Evolutionary conservation across 2,888 invertebrate species (phyloP).

Genomic region (Esperia sulphurella): DNA sequence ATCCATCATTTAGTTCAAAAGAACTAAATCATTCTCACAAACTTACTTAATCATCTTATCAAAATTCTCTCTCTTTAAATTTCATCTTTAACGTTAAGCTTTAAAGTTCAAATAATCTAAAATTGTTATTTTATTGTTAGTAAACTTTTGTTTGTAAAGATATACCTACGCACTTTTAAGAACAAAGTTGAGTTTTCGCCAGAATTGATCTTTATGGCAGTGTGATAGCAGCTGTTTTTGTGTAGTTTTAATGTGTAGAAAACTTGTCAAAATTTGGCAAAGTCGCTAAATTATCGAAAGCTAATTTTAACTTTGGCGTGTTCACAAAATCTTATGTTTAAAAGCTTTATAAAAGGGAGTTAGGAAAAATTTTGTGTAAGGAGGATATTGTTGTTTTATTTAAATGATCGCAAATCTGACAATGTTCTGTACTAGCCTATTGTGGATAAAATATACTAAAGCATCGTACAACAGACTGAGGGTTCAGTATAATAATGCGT

Average conservation of each 20-base stretch:
- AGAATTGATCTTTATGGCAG: background rate
- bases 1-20: slow-evolving; percentile 5
- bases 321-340: slow-evolving; percentile 23
- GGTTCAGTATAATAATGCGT: no score
- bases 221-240: background rate
- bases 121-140: background rate
- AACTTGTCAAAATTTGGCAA: background rate
- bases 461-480: no score
- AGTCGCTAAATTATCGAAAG: slow-evolving; percentile 18
- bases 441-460: no score
- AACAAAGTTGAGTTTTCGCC: slow-evolving; percentile 1
- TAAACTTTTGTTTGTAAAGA: background rate
- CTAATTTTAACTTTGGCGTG: slow-evolving; percentile 22
- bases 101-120: background rate
- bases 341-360: background rate
- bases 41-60: background rate
- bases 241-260: background rate
- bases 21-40: slow-evolving; percentile 5
- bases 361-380: background rate
- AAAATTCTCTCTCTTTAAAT: background rate
- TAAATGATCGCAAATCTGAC: background rate
- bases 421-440: no score
- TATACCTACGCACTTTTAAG: slow-evolving; percentile 3
- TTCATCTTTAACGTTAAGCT: no score
- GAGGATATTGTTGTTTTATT: no score